phyloP scores from a whole-genome alignment of 2,888 invertebrate species.

The Encarsia formosa region DNA sequence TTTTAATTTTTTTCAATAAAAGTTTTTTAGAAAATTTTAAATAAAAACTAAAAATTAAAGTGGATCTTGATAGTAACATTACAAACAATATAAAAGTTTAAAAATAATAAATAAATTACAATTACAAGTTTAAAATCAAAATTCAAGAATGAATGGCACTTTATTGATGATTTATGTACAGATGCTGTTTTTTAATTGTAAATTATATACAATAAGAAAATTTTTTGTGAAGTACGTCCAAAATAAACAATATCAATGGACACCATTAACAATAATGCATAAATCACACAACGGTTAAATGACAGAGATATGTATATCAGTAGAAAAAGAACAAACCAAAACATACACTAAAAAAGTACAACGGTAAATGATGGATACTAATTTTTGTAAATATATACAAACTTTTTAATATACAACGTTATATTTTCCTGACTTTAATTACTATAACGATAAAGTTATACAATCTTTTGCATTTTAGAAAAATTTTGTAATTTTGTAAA shows the following conservation, averaged over 20 bases:
- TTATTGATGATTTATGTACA: constrained; percentile 48
- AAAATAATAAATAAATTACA: too few relatives aligned
- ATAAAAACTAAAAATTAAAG: too few relatives aligned
- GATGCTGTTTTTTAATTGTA: constrained; percentile 36
- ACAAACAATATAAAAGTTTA: too few relatives aligned
- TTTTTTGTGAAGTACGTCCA: constrained; percentile 18
- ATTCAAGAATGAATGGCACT: constrained; percentile 44
- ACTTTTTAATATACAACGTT: constrained; percentile 34
- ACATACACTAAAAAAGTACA: constrained; percentile 15
- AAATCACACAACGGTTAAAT: not conserved
- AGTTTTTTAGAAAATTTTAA: too few relatives aligned
- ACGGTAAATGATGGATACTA: constrained; percentile 10
- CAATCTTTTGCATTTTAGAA: constrained; percentile 16
- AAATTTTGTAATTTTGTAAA: constrained; percentile 33
- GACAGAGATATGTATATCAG: not conserved
- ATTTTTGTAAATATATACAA: constrained; percentile 35
- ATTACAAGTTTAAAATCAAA: not conserved
- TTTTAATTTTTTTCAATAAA: too few relatives aligned
- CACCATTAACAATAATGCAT: not conserved
- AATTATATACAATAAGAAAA: constrained; percentile 33
- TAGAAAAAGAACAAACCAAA: constrained; percentile 4
- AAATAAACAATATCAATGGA: constrained; percentile 12
- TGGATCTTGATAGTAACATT: too few relatives aligned
- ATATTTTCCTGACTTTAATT: constrained; percentile 1
- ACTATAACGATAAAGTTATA: constrained; percentile 10